Base-by-base conservation (phyloP, 1,140 invertebrate genomes). In the Venturia canescens region DNA sequence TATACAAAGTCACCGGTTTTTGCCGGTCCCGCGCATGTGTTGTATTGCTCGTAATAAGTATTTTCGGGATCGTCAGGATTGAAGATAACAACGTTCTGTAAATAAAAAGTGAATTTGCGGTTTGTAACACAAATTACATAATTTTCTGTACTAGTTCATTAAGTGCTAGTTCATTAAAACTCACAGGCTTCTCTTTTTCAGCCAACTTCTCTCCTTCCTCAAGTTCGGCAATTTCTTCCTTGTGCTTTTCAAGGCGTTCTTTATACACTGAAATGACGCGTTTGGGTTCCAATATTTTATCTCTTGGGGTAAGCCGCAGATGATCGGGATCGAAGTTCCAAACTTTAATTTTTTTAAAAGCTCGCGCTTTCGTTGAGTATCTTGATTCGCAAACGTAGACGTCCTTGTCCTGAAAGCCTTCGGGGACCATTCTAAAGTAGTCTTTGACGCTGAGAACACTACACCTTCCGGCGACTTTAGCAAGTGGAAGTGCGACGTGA, bases 371-470 rank as follows among this genome's bases (percentile, higher is more conserved):
- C 0, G 96, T 95, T 81, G 95, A 97, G 90, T 99, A 99, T 15
- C 98, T 94, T 18, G 97, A 98, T 92, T 99, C 98, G 89, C 98
- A 99, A 0, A 99, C 98, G 88, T 97, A 99, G 0, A 99, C 96
- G 92, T 99, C 98, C 88, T 98, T 98, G 80, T 98, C 97, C 1
- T 95, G 93, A 88, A 98, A 97, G 18, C 94, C 96, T 92, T 97
- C 96, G 0, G 98, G 98, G 83, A 94, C 94, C 87, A 95, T 95
- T 86, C 97, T 96, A 87, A 99, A 97, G 91, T 99, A 99, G 88
- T 99, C 98, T 86, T 98, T 98, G 1, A 99, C 96, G 88, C 96
- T 97, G 93, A 99, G 95, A 18, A 99, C 97, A 89, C 95, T 97
- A 90, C 98, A 99, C 83, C 96, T 95, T 4, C 98, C 98, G n/a